phyloP scores from a whole-genome alignment of 1,140 invertebrate species.

The Adelges cooleyi region DNA sequence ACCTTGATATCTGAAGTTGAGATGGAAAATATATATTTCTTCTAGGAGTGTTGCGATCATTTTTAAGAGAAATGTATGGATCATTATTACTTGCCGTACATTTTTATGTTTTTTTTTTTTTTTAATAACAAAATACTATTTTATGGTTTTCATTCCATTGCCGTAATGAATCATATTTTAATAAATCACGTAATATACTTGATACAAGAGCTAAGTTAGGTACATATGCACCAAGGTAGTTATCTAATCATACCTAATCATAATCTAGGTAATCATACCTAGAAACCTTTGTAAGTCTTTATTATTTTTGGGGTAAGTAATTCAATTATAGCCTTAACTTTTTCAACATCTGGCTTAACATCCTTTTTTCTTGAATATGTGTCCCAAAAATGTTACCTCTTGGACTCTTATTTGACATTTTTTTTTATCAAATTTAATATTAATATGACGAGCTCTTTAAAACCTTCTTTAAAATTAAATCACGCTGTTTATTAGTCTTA shows the following conservation, averaged over 20 bases:
- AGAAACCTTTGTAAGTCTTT: conserved; percentile 39
- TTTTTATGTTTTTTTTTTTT: too few species aligned
- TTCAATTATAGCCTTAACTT: conserved; percentile 37
- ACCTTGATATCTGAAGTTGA: too few species aligned
- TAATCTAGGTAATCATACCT: conserved; percentile 39
- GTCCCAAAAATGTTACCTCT: conserved; percentile 38
- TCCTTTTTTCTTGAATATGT: conserved; percentile 36
- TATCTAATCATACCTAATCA: too few species aligned
- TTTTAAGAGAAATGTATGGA: too few species aligned
- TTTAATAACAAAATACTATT: conserved; percentile 32
- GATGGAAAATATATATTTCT: too few species aligned
- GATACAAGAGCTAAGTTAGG: conserved; percentile 33
- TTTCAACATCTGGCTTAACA: conserved; percentile 35
- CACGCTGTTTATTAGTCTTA: too few species aligned
- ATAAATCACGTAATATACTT: conserved; percentile 33
- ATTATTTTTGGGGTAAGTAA: conserved; percentile 32
- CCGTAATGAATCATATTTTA: conserved; percentile 34
- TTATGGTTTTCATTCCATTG: conserved; percentile 33
- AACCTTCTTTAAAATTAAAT: conserved; percentile 37
- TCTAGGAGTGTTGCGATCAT: too few species aligned
- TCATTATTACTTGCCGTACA: too few species aligned
- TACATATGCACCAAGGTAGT: conserved; percentile 37
- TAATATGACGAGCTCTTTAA: conserved; percentile 32
- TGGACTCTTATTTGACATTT: conserved; percentile 36
- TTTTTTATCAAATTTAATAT: conserved; percentile 33